Base-by-base conservation (phyloP, 2,113 vertebrate genomes). In the Bufo bufo region DNA sequence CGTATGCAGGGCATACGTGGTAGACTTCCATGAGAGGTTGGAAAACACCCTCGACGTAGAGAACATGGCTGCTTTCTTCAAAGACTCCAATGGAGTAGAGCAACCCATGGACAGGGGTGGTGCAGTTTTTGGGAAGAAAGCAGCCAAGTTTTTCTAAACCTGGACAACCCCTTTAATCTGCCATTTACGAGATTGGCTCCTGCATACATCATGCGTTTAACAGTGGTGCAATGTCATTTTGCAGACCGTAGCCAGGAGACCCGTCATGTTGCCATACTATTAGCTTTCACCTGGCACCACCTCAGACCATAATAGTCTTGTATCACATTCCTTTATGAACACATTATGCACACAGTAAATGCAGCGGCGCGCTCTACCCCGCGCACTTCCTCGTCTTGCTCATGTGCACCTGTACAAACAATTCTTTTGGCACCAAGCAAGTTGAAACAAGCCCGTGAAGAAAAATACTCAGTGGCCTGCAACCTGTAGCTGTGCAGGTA, bases 371-470 rank as follows among this genome's bases (percentile, higher is more conserved):
- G 14, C n/a, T 58, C 78, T 80, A 33, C n/a, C 78, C 13, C n/a
- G 12, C 16, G 13, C 75, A 52, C 75, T 54, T 77, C 49, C 74
- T 20, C 6, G 20, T 77, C 52, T 58, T 58, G 77, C 77, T 54
- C 2, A 45, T 12, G 1, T 5, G 23, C 78, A 80, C 78, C 78
- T 80, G 78, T 16, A 80, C 78, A 80, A 80, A 80, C 52, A 80
- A 80, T 59, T 59, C 43, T 59, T 33, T 56, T 80, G 78, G 78
- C 78, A 80, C 54, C 5, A 17, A 58, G 11, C 54, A 45, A 16
- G 7, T 33, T 4, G 69, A 43, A 74, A 47, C 71, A 47, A 47
- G 45, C 16, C 13, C 3, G 56, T n/a, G n/a, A 0, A 74, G 14
- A n/a, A 75, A 17, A 23, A 72, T 8, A 17, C 72, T 49, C 33